phyloP scores from a whole-genome alignment of 2,888 invertebrate genomes.

The Catocala sponsa region DNA sequence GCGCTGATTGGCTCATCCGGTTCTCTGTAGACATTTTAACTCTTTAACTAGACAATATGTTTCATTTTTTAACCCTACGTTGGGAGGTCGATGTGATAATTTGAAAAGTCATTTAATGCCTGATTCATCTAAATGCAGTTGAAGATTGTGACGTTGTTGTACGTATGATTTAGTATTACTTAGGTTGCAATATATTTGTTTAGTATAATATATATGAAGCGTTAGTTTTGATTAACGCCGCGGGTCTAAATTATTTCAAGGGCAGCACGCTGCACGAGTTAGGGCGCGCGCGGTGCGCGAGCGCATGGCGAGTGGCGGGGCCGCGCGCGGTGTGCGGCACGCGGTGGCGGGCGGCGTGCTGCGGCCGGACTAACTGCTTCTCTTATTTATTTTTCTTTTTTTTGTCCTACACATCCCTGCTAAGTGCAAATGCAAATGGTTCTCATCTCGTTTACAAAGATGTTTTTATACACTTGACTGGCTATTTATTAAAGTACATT shows the following conservation, averaged over 20 bases:
- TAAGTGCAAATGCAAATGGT: slow-evolving; percentile 82
- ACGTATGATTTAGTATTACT: slow-evolving; percentile 1
- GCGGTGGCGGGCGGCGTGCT: slow-evolving; percentile 41
- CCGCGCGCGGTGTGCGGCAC: slow-evolving; percentile 37
- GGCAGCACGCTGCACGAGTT: slow-evolving; percentile 13
- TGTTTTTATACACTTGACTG: slow-evolving; percentile 75
- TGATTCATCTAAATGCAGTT: slow-evolving; percentile 19
- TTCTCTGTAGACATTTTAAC: slow-evolving; percentile 76
- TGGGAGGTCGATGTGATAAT: slow-evolving; percentile 42
- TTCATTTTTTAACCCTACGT: slow-evolving; percentile 46
- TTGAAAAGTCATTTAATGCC: slow-evolving; percentile 39
- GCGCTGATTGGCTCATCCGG: slow-evolving; percentile 84
- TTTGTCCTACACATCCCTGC: slow-evolving; percentile 69
- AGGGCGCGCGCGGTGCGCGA: slow-evolving; percentile 26
- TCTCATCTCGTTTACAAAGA: slow-evolving; percentile 80
- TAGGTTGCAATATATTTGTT: slow-evolving; percentile 4
- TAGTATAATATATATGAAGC: not conserved
- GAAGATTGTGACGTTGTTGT: slow-evolving; percentile 1
- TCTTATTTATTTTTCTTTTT: slow-evolving; percentile 71
- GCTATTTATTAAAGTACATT: slow-evolving; percentile 71
- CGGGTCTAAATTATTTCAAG: slow-evolving; percentile 24
- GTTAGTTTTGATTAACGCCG: slow-evolving; percentile 14
- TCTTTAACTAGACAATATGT: slow-evolving; percentile 68
- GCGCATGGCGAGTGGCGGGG: slow-evolving; percentile 45
- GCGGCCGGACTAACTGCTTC: slow-evolving; percentile 66